Percentiles rank a stretch among this genome's conserved stretches.
phyloP scores from a whole-genome alignment of 1,140 invertebrate genomes.

The Diachasmimorpha longicaudata region DNA sequence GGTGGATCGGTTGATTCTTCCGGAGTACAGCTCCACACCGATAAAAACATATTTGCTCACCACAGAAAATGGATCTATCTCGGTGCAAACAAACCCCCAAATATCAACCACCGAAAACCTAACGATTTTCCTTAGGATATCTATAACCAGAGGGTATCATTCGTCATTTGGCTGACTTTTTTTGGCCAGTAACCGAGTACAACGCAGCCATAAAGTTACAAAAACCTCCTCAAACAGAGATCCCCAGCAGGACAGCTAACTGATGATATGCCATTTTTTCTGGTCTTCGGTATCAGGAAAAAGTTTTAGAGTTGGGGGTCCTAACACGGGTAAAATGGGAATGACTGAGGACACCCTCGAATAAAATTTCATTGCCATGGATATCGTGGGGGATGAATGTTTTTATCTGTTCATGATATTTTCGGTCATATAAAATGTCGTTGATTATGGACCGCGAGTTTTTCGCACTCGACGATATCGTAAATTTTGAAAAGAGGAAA shows the following conservation, averaged over 20 bases:
- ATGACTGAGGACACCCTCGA: not conserved
- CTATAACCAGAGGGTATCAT: not conserved
- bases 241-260: constrained; percentile 5
- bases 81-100: constrained; percentile 37
- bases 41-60: constrained; percentile 48
- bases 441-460: not conserved
- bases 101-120: constrained; percentile 3
- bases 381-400: not conserved
- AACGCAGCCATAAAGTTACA: not conserved
- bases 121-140: constrained; percentile 5
- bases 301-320: constrained; percentile 5
- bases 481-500: too few relatives aligned
- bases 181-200: not conserved
- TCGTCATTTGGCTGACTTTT: not conserved
- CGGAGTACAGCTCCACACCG: not conserved
- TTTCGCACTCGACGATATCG: too few relatives aligned
- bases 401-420: constrained; percentile 16
- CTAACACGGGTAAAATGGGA: not conserved
- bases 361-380: constrained; percentile 25
- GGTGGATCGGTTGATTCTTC: not conserved
- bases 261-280: constrained; percentile 26
- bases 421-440: not conserved
- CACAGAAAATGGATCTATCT: not conserved
- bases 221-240: not conserved
- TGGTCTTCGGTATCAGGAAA: constrained; percentile 10